These are phyloP conservation scores for Drosophila birchii DNA, from an alignment of 2,888 invertebrate genomes.

Conservation along the genomic window DNA sequence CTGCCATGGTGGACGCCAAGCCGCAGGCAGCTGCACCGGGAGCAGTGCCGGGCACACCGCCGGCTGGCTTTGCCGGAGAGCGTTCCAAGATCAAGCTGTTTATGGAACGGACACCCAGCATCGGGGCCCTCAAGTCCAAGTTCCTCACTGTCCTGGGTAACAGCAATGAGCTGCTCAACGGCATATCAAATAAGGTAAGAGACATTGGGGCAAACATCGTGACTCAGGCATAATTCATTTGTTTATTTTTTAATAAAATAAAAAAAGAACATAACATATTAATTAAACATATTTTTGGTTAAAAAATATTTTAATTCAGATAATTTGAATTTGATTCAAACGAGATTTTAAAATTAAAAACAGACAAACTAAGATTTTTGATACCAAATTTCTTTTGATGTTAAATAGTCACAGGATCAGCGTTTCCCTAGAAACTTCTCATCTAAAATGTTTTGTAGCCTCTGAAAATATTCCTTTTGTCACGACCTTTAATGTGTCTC, in stretches of 20 bases:
- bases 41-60: slow-evolving; percentile 76
- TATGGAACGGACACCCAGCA: slow-evolving; percentile 85
- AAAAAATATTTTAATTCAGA: background rate
- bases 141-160: slow-evolving; percentile 85
- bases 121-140: slow-evolving; percentile 85
- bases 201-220: background rate
- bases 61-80: slow-evolving; percentile 82
- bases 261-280: too few species aligned
- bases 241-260: background rate
- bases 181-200: slow-evolving; percentile 85
- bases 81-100: slow-evolving; percentile 85
- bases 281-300: background rate
- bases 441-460: background rate
- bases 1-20: slow-evolving; percentile 70
- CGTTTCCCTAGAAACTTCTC: background rate
- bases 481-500: background rate
- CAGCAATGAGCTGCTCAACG: slow-evolving; percentile 85
- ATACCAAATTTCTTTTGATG: background rate
- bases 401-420: background rate
- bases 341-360: background rate
- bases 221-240: slow-evolving; percentile 4
- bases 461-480: too few species aligned
- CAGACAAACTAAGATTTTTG: background rate
- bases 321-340: background rate
- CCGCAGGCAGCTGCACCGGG: slow-evolving; percentile 65